These are phyloP conservation scores for Poecile montanus DNA, from an alignment of 2,797 vertebrate genomes.

Conservation along the genomic window DNA sequence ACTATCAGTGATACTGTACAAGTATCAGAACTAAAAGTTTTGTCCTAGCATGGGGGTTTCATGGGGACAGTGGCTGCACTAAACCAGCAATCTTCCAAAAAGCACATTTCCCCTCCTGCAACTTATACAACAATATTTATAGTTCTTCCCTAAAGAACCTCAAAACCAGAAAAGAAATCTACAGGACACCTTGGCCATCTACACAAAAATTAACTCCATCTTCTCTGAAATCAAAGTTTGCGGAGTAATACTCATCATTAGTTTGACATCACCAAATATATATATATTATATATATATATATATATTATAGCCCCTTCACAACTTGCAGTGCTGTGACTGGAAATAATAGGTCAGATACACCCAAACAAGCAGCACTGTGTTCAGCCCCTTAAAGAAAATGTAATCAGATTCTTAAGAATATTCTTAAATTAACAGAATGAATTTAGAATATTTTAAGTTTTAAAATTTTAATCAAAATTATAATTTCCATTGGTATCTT, in stretches of 20 bases:
- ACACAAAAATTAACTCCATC: not conserved
- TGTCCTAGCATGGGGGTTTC: not conserved
- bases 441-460: not conserved
- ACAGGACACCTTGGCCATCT: not conserved
- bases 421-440: not conserved
- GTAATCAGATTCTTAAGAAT: not conserved
- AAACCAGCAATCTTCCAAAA: not conserved
- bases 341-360: not conserved
- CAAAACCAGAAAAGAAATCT: not conserved
- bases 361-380: not conserved
- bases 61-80: not conserved
- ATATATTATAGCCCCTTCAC: not conserved
- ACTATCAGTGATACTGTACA: not conserved
- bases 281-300: no score
- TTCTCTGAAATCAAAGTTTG: not conserved
- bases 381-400: not conserved
- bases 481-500: not conserved
- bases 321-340: not conserved
- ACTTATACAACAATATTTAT: not conserved
- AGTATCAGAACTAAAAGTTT: not conserved
- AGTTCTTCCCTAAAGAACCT: not conserved
- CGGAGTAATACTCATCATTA: not conserved
- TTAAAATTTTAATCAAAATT: not conserved
- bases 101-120: not conserved
- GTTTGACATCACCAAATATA: not conserved